phyloP scores from a whole-genome alignment of 2,888 invertebrate species.

The Caenorhabditis drosophilae region DNA sequence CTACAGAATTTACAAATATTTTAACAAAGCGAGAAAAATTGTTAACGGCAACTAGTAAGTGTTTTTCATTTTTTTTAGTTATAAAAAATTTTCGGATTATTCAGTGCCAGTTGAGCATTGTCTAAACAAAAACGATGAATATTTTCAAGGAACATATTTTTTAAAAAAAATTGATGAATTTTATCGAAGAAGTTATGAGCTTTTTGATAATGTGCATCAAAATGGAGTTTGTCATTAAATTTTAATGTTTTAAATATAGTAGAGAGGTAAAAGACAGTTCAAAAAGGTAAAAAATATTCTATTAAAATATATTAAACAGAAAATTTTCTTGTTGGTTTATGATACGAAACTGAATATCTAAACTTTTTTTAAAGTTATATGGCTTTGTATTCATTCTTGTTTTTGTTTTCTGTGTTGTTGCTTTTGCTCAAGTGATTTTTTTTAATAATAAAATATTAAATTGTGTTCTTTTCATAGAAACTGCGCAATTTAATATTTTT shows the following conservation, averaged over 20 bases:
- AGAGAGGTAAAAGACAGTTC: conserved; percentile 3
- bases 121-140: no score
- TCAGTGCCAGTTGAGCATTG: conserved; percentile 1
- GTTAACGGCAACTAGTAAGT: conserved; percentile 41
- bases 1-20: conserved; percentile 53
- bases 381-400: background rate
- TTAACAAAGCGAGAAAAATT: conserved; percentile 48
- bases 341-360: no score
- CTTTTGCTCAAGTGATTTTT: background rate
- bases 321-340: no score
- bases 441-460: no score
- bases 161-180: conserved; percentile 37
- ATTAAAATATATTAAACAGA: no score
- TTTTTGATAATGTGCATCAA: conserved; percentile 12
- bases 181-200: conserved; percentile 36
- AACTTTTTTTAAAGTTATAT: conserved; percentile 5
- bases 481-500: no score
- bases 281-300: no score
- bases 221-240: no score
- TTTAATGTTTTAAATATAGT: no score
- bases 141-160: conserved; percentile 33
- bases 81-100: background rate
- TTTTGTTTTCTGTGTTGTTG: conserved; percentile 3
- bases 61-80: background rate
- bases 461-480: no score